Percentiles rank a stretch among this genome's conserved stretches.
phyloP scores from a whole-genome alignment of 2,113 vertebrate genomes.

The Euleptes europaea region DNA sequence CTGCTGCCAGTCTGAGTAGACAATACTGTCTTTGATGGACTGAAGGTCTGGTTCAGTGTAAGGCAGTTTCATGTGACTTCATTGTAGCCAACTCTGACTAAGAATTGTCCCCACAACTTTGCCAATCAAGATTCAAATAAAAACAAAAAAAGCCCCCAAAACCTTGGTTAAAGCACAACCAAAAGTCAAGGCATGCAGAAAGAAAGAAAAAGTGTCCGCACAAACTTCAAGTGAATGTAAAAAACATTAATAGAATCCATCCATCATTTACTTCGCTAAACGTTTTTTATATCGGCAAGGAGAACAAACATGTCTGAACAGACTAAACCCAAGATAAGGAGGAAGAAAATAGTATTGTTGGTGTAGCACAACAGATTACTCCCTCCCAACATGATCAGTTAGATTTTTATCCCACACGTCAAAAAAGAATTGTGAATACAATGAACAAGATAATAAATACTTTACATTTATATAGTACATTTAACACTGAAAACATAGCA shows the following conservation, averaged over 20 bases:
- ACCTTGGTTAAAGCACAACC: neutral
- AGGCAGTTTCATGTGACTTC: too few species aligned
- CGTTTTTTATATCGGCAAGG: neutral
- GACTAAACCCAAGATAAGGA: neutral
- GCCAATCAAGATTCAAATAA: too few species aligned
- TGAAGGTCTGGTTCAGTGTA: too few species aligned
- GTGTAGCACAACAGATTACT: neutral
- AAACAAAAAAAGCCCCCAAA: too few species aligned
- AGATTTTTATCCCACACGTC: neutral
- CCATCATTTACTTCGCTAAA: neutral
- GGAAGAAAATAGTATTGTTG: neutral
- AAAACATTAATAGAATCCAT: neutral
- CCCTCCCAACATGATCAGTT: neutral
- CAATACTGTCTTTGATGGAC: too few species aligned
- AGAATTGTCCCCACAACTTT: too few species aligned
- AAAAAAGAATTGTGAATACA: constrained; percentile 15
- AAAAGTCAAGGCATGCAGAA: neutral
- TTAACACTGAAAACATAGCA: neutral
- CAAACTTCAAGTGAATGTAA: neutral
- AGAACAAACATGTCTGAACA: neutral
- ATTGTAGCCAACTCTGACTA: too few species aligned
- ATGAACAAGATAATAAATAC: constrained; percentile 23
- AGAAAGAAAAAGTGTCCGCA: rapidly evolving
- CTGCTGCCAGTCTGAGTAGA: too few species aligned
- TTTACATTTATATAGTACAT: neutral